A percentile compares a stretch with the other conserved stretches of the same genome.
These are phyloP conservation scores for Norana najaformis DNA, from an alignment of 2,888 invertebrate species.

Conservation along the genomic window DNA sequence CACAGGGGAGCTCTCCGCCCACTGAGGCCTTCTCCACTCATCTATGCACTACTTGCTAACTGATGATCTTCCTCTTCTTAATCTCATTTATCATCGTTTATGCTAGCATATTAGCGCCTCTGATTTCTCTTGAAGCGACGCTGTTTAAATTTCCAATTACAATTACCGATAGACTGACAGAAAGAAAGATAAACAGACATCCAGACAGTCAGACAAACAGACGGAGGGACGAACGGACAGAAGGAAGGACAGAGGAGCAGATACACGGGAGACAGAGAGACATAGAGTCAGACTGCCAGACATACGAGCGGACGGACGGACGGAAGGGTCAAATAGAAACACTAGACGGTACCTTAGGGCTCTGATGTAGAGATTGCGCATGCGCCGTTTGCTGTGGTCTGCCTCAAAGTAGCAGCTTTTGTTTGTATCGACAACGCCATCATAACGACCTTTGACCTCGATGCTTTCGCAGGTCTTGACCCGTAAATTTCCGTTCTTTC, in stretches of 20 bases:
- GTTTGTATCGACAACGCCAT: constrained; percentile 47
- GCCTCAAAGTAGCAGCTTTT: constrained; percentile 48
- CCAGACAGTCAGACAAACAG: background rate
- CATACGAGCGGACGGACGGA: background rate
- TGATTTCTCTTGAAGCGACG: too few relatives aligned
- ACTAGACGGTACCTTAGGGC: constrained; percentile 41
- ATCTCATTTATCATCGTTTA: too few relatives aligned
- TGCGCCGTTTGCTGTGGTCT: constrained; percentile 45
- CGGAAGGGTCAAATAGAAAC: background rate
- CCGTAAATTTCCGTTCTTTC: constrained; percentile 37
- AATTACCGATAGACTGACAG: background rate
- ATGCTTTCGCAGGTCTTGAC: constrained; percentile 47
- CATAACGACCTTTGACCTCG: constrained; percentile 48
- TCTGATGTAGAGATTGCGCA: constrained; percentile 48
- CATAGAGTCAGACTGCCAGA: too few relatives aligned
- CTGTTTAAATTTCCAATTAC: too few relatives aligned
- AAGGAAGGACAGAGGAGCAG: background rate
- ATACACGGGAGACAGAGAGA: background rate
- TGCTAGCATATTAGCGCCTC: too few relatives aligned
- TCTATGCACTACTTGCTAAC: too few relatives aligned
- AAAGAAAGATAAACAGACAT: too few relatives aligned
- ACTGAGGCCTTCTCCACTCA: too few relatives aligned
- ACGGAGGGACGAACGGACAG: background rate
- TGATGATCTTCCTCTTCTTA: background rate
- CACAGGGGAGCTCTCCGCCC: too few relatives aligned